Evolutionary conservation across 2,797 vertebrate species (phyloP), one percentile per base, ranked within the genome.

Genomic region (Paguma larvata): DNA sequence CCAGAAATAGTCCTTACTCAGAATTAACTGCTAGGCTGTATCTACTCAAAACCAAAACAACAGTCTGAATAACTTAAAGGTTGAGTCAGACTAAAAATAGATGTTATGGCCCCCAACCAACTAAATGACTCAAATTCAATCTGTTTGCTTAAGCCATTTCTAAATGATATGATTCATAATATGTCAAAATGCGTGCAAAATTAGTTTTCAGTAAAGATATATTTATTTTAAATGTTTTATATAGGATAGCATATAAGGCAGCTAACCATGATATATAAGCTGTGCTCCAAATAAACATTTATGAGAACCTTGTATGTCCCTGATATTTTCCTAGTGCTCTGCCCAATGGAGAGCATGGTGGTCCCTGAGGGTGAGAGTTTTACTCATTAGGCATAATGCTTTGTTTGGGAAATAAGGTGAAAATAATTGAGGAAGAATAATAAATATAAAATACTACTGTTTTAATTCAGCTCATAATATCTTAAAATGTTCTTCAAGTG

Each of bases 111-210:
- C 16, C 34, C 25, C 25, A 18, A 80, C 46, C 38, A 85, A 87
- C 15, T 6, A 41, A 80, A 34, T 77, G 25, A 8, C 25, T 89
- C 59, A 75, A 79, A 46, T 80, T 79, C 11, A 46, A 25, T 63
- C 19, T 85, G 23, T 93, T 96, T 75, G 51, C 34, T 87, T 80
- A 41, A 63, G 34, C 15, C 56, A 25, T 73, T 89, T 94, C 21
- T 77, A 70, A 77, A 87, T 72, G n/a, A 51, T 65, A 79, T 14
- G 3, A 85, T 92, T 96, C 34, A 87, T 72, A 86, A 30, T 85
- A 62, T 80, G 53, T 93, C 63, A 86, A 89, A 95, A 83, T 67
- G 72, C 6, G n/a, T 53, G n/a, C 8, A 91, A 88, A 91, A 70
- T 77, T 86, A 63, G 13, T 65, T 59, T 91, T 46, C 34, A 88